Evolutionary conservation across 2,888 invertebrate species (phyloP).

Genomic region (Melieria crassipennis): DNA sequence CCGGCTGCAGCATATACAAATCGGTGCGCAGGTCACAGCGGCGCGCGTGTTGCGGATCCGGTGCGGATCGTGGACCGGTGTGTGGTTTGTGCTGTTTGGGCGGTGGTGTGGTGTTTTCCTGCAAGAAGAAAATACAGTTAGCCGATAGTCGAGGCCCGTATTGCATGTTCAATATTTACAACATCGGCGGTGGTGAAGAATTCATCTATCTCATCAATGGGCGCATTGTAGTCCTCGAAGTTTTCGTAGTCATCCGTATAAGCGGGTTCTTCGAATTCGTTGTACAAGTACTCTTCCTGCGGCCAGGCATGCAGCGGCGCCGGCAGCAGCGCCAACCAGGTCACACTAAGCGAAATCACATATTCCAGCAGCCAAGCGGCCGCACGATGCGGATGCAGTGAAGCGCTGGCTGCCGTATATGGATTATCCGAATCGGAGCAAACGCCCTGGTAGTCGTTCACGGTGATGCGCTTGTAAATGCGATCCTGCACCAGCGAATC

Average conservation of each 20-base stretch:
- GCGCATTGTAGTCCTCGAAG: conserved; percentile 60
- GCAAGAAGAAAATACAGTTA: neutral
- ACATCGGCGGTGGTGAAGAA: conserved; percentile 63
- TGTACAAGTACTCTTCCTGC: conserved; percentile 62
- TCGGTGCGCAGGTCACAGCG: conserved; percentile 90
- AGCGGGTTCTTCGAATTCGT: conserved; percentile 60
- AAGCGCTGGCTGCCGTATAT: conserved; percentile 63
- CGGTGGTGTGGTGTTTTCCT: conserved; percentile 63
- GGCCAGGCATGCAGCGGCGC: conserved; percentile 62
- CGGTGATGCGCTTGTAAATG: conserved; percentile 87
- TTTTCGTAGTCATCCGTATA: conserved; percentile 64
- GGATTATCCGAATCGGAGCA: conserved; percentile 77
- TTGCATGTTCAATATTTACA: conserved; percentile 47
- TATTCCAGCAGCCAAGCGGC: conserved; percentile 61
- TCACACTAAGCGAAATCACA: conserved; percentile 56
- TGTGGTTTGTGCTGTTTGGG: conserved; percentile 60
- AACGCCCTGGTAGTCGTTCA: conserved; percentile 89
- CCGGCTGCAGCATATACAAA: conserved; percentile 85
- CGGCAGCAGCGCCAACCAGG: conserved; percentile 62
- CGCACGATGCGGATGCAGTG: conserved; percentile 53
- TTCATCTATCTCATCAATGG: conserved; percentile 62
- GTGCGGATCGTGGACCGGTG: conserved; percentile 65
- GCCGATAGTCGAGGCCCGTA: neutral
- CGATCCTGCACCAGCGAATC: conserved; percentile 90
- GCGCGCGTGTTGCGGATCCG: conserved; percentile 72